phyloP scores from a whole-genome alignment of 2,113 vertebrate species.

The Colius striatus region DNA sequence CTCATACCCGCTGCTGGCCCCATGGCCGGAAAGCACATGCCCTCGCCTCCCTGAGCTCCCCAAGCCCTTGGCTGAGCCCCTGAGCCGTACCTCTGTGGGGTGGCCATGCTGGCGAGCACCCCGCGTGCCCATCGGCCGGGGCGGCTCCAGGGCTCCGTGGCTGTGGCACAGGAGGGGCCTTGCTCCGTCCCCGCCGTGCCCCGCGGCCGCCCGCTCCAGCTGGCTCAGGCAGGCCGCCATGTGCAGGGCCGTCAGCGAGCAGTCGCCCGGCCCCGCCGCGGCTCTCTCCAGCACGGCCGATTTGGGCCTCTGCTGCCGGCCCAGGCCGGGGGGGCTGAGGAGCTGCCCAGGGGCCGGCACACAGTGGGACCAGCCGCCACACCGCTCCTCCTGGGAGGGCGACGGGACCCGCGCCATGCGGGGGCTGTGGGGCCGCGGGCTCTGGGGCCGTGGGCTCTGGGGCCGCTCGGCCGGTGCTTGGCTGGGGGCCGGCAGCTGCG shows the following conservation, averaged over 20 bases:
- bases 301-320: conserved; percentile 25
- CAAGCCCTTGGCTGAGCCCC: not conserved
- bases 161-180: not conserved
- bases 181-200: not conserved
- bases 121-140: rapidly evolving
- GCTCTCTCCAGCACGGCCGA: not conserved
- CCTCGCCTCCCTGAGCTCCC: not conserved
- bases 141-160: not conserved
- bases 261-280: conserved; percentile 49
- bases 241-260: conserved; percentile 81
- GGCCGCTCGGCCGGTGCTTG: not conserved
- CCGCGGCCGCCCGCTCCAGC: conserved; percentile 60
- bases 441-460: not conserved
- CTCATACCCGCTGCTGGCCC: not conserved
- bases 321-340: rapidly evolving
- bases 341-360: not conserved
- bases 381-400: not conserved
- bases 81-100: not conserved
- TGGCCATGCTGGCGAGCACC: not conserved
- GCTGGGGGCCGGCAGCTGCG: not conserved
- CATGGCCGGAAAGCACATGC: not conserved
- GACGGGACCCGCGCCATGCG: rapidly evolving
- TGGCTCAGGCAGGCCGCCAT: conserved; percentile 81
- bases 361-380: not conserved
- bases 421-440: not conserved